Evolutionary conservation across 2,888 invertebrate species (phyloP).

Genomic region (Brachyopa scutellaris): DNA sequence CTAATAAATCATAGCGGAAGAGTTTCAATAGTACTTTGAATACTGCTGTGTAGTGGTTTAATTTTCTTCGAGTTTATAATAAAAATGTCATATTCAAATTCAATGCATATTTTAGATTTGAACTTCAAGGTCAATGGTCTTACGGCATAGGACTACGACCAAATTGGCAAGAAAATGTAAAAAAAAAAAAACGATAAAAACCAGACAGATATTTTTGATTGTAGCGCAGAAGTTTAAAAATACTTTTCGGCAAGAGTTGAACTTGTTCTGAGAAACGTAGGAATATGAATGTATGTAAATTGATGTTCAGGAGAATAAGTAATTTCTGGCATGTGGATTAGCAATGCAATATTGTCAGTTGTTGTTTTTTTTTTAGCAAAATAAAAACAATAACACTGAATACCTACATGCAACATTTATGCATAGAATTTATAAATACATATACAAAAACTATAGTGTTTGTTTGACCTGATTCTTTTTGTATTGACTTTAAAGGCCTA

Average conservation of each 20-base stretch:
- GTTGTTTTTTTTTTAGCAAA: no score
- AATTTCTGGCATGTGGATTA: no score
- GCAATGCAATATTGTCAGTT: no score
- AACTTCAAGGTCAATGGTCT: conserved; percentile 52
- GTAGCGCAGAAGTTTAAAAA: conserved; percentile 17
- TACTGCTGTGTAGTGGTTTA: conserved; percentile 14
- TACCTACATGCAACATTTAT: no score
- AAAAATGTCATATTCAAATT: conserved; percentile 57
- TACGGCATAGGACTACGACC: conserved; percentile 8
- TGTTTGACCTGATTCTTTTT: no score
- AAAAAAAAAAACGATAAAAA: conserved; percentile 7
- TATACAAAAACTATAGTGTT: no score
- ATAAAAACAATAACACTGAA: no score
- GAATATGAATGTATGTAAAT: background rate
- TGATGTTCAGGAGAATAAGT: background rate
- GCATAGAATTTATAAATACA: no score
- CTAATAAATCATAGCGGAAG: conserved; percentile 48
- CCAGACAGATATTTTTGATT: conserved; percentile 13
- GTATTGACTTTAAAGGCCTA: no score
- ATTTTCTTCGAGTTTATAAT: conserved; percentile 33
- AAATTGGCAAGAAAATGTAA: background rate
- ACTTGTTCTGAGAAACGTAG: background rate
- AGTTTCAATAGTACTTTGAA: background rate
- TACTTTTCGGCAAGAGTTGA: background rate
- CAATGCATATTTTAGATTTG: conserved; percentile 30